phyloP scores from a whole-genome alignment of 1,140 invertebrate genomes.

The Colletes gigas region DNA sequence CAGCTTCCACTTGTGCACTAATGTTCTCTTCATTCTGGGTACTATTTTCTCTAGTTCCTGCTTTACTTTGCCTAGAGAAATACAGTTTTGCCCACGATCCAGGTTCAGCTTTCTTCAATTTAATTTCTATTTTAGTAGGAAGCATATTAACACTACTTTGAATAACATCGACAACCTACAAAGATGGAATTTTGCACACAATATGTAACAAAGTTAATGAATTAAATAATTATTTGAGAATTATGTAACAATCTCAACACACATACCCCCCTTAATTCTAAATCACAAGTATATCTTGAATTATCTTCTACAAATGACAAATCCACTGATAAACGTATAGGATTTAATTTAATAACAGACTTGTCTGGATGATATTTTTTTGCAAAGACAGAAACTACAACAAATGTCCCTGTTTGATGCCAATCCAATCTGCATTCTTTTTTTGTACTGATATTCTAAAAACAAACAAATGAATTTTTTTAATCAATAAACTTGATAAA shows the following conservation, averaged over 20 bases:
- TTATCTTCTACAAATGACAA: conserved; percentile 91
- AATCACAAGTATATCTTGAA: conserved; percentile 88
- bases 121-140: conserved; percentile 97
- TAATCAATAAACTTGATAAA: conserved; percentile 13
- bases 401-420: conserved; percentile 92
- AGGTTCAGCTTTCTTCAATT: conserved; percentile 92
- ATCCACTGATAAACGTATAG: conserved; percentile 88
- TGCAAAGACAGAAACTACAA: conserved; percentile 93
- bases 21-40: conserved; percentile 71
- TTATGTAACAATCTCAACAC: conserved; percentile 36
- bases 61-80: conserved; percentile 80
- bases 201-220: conserved; percentile 7
- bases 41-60: conserved; percentile 52
- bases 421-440: conserved; percentile 93
- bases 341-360: conserved; percentile 91
- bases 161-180: conserved; percentile 86
- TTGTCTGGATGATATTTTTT: conserved; percentile 92
- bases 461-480: conserved; percentile 18
- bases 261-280: conserved; percentile 93
- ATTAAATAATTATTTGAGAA: background rate
- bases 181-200: conserved; percentile 51
- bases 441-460: conserved; percentile 67
- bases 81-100: conserved; percentile 91
- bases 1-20: conserved; percentile 77
- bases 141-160: conserved; percentile 89